Conservation (phyloP, 2,888 invertebrate genomes). For the Drosophila paramelanica region DNA sequence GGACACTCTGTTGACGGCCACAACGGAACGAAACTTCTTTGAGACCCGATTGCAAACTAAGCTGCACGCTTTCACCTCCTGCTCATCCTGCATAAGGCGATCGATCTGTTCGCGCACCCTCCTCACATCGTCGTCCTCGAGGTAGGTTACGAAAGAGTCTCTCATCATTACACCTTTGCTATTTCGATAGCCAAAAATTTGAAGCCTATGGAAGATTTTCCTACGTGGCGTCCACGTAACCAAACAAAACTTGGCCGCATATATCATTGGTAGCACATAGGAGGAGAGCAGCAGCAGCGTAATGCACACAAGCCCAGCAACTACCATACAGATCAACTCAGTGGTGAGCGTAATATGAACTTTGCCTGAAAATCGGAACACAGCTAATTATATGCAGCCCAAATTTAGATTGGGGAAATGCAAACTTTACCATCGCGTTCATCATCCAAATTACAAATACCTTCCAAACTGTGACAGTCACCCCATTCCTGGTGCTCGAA, state of each 20-base stretch:
- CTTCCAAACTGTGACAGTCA: not conserved
- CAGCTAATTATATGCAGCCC: too few species aligned
- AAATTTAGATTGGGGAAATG: too few species aligned
- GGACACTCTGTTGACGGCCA: constrained; percentile 31
- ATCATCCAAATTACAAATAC: not conserved
- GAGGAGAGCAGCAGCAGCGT: constrained; percentile 12
- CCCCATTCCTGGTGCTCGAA: not conserved
- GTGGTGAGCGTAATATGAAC: accelerated
- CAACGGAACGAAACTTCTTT: not conserved
- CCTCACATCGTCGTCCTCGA: constrained; percentile 3
- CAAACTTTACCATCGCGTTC: not conserved
- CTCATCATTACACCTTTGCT: accelerated
- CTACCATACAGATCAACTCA: not conserved
- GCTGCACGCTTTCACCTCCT: constrained; percentile 4
- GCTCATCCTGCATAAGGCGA: not conserved
- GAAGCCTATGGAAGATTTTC: not conserved
- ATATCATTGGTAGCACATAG: not conserved
- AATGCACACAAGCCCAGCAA: constrained; percentile 9
- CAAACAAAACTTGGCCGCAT: constrained; percentile 35
- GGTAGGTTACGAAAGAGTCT: too few species aligned
- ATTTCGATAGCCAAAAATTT: constrained; percentile 12
- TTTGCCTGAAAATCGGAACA: not conserved
- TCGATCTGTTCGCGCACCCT: constrained; percentile 1
- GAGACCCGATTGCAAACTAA: constrained; percentile 16
- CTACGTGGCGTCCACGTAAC: not conserved